phyloP scores from a whole-genome alignment of 2,888 invertebrate species.

The Cantharis flavilabris region DNA sequence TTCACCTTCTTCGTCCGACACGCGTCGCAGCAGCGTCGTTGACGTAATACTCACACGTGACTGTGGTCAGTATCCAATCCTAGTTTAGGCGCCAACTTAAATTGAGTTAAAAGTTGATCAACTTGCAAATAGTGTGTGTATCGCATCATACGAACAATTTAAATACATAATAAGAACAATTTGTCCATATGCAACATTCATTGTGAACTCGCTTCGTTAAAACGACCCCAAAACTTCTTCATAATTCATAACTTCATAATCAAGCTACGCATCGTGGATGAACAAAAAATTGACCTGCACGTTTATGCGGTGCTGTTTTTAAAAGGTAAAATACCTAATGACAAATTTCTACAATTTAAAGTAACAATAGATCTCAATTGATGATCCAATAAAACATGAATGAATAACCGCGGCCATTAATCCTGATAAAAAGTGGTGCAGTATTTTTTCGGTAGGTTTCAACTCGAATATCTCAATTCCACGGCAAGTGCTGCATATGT shows the following conservation, averaged over 20 bases:
- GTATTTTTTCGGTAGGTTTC: slow-evolving; percentile 46
- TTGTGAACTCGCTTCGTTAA: not conserved
- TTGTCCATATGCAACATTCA: slow-evolving; percentile 2
- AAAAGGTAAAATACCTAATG: slow-evolving; percentile 25
- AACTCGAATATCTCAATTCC: slow-evolving; percentile 49
- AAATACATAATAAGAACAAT: slow-evolving; percentile 17
- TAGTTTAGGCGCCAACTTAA: slow-evolving; percentile 54
- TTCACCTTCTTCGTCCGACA: slow-evolving; percentile 56
- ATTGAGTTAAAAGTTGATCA: slow-evolving; percentile 24
- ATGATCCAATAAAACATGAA: slow-evolving; percentile 52
- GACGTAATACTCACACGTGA: slow-evolving; percentile 52
- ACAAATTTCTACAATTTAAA: slow-evolving; percentile 42
- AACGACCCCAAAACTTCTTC: slow-evolving; percentile 9
- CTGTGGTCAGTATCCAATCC: slow-evolving; percentile 51
- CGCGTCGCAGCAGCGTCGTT: slow-evolving; percentile 50
- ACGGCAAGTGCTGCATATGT: slow-evolving; percentile 35
- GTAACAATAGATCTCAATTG: slow-evolving; percentile 44
- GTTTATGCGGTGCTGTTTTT: not conserved
- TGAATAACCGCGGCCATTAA: slow-evolving; percentile 51
- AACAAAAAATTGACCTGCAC: not conserved
- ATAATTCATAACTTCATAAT: slow-evolving; percentile 10
- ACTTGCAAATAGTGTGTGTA: slow-evolving; percentile 6
- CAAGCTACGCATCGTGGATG: not conserved
- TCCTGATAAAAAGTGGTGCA: slow-evolving; percentile 46
- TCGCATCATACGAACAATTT: slow-evolving; percentile 13